Evolutionary conservation across 2,888 invertebrate genomes (phyloP).

Genomic region (Dusona sp.): DNA sequence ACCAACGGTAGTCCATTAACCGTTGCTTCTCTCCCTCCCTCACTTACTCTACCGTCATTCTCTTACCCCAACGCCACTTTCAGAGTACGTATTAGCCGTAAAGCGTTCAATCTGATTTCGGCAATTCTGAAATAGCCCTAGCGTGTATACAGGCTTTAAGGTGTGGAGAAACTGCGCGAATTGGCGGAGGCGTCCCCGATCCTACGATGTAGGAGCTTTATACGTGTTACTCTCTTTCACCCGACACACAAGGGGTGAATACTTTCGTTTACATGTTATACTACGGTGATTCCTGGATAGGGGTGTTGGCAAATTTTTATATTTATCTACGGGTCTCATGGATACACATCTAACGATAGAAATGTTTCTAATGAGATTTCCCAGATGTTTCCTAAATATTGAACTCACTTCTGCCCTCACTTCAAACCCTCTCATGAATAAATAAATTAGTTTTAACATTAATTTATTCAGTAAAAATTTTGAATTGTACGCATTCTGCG

Average conservation of each 20-base stretch:
- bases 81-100: conserved; percentile 57
- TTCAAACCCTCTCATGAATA: background rate
- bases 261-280: background rate
- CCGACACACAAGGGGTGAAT: background rate
- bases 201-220: conserved; percentile 16
- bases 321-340: background rate
- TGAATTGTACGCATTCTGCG: no score
- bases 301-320: background rate
- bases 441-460: no score
- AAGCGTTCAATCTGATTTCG: conserved; percentile 66
- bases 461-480: no score
- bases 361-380: background rate
- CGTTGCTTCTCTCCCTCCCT: conserved; percentile 26
- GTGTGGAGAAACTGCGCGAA: conserved; percentile 32
- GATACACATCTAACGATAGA: background rate
- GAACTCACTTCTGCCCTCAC: background rate
- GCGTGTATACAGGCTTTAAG: conserved; percentile 7
- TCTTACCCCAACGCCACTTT: conserved; percentile 3
- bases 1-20: conserved; percentile 58
- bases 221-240: conserved; percentile 19
- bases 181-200: conserved; percentile 33
- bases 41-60: conserved; percentile 12
- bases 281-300: background rate
- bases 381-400: background rate
- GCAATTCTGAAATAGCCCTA: conserved; percentile 57